phyloP scores from a whole-genome alignment of 2,888 invertebrate genomes.

The Gandaritis pyraliata region DNA sequence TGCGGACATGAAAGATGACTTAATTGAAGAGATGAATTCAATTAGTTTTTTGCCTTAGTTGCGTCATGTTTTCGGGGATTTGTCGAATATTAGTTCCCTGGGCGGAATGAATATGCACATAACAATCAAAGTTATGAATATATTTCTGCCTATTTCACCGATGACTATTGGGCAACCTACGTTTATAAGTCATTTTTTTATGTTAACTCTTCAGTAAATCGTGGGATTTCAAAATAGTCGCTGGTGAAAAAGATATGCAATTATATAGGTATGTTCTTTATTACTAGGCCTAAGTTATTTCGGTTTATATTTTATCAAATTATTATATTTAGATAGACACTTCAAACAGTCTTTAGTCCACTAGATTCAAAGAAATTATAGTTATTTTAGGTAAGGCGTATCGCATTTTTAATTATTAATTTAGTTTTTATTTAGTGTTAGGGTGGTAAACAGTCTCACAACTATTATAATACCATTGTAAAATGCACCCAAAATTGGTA shows the following conservation, averaged over 20 bases:
- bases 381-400: slow-evolving; percentile 28
- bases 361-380: slow-evolving; percentile 34
- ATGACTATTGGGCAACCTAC: too few relatives aligned
- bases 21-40: too few relatives aligned
- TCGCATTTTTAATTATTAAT: slow-evolving; percentile 37
- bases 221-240: neutral
- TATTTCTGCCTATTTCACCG: neutral
- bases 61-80: neutral
- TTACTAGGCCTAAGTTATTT: slow-evolving; percentile 16
- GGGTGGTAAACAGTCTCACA: slow-evolving; percentile 29
- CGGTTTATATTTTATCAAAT: slow-evolving; percentile 26
- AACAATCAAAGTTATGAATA: neutral
- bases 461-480: slow-evolving; percentile 15
- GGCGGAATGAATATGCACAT: slow-evolving; percentile 8
- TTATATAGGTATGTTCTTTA: slow-evolving; percentile 1
- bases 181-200: too few relatives aligned
- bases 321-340: slow-evolving; percentile 26
- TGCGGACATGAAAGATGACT: too few relatives aligned
- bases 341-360: slow-evolving; percentile 29
- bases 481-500: slow-evolving; percentile 46
- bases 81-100: neutral
- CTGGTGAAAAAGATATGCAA: neutral
- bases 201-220: neutral
- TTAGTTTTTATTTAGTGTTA: slow-evolving; percentile 28
- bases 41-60: too few relatives aligned